Percentiles rank a stretch among this genome's conserved stretches.
Conservation (phyloP, 2,797 vertebrate species). For the Clarias platycephalus region DNA sequence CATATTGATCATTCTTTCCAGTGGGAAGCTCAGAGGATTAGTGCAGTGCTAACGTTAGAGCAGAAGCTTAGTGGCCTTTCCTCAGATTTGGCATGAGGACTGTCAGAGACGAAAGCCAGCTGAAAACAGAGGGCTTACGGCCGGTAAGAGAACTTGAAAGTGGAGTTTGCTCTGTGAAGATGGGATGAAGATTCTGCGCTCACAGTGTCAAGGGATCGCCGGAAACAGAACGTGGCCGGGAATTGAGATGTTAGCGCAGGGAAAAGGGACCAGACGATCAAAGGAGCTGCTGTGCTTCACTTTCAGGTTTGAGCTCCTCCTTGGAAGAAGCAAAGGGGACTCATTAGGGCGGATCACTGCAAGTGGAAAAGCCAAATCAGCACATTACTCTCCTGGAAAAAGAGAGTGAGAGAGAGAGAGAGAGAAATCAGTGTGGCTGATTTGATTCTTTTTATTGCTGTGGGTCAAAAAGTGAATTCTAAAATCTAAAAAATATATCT, state of each 20-base stretch:
- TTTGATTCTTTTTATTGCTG: neutral
- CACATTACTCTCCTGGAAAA: constrained; percentile 76
- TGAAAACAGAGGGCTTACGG: constrained; percentile 80
- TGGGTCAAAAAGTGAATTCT: neutral
- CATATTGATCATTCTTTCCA: constrained; percentile 73
- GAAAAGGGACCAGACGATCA: constrained; percentile 78
- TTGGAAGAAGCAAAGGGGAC: constrained; percentile 73
- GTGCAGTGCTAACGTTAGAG: constrained; percentile 72
- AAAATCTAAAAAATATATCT: neutral
- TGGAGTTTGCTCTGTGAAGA: constrained; percentile 67
- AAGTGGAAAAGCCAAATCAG: constrained; percentile 79
- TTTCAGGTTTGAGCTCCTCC: constrained; percentile 70
- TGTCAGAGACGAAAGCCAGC: constrained; percentile 76
- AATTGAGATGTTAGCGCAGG: constrained; percentile 81
- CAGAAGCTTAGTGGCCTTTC: constrained; percentile 79
- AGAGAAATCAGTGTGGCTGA: neutral
- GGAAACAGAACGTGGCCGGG: constrained; percentile 73
- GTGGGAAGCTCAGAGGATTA: constrained; percentile 76
- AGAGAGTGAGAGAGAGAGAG: neutral
- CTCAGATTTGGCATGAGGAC: constrained; percentile 80
- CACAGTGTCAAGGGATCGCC: constrained; percentile 59
- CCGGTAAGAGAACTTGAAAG: constrained; percentile 76
- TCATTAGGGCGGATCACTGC: constrained; percentile 72
- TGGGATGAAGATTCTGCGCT: constrained; percentile 70
- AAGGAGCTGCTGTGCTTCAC: constrained; percentile 69